Conservation (phyloP, 1,140 invertebrate species). For the Pseudomyrmex sp. region DNA sequence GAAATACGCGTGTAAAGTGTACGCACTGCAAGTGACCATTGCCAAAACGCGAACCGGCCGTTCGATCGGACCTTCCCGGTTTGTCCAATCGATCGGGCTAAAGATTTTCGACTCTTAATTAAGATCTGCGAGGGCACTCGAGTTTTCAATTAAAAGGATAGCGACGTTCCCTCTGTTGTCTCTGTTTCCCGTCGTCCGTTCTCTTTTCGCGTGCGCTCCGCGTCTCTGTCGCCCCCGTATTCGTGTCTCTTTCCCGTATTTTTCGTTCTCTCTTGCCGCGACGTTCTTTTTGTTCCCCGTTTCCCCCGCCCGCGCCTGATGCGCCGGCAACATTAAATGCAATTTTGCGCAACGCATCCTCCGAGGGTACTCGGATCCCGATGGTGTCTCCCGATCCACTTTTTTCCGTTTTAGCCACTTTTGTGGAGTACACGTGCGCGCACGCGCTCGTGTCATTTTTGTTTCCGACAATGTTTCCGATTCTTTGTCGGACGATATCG, state of each 20-base stretch:
- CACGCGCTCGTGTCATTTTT: conserved; percentile 56
- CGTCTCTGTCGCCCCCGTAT: background rate
- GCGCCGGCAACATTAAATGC: conserved; percentile 75
- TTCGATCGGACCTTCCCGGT: conserved; percentile 70
- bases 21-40: conserved; percentile 63
- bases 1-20: conserved; percentile 73
- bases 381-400: conserved; percentile 56
- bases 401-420: conserved; percentile 57
- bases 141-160: conserved; percentile 82
- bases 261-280: conserved; percentile 7
- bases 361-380: conserved; percentile 59
- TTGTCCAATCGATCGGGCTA: conserved; percentile 80
- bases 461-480: conserved; percentile 60
- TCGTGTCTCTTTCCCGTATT: conserved; percentile 19
- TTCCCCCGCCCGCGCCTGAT: conserved; percentile 45
- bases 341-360: conserved; percentile 70
- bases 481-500: conserved; percentile 67
- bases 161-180: conserved; percentile 44
- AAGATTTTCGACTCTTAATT: conserved; percentile 81
- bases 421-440: conserved; percentile 48
- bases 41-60: conserved; percentile 64
- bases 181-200: conserved; percentile 5
- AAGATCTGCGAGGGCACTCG: conserved; percentile 80
- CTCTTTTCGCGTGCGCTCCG: background rate
- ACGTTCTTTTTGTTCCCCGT: background rate